These are phyloP conservation scores for Epinotia brunnichana DNA, from an alignment of 2,888 invertebrate species.

Conservation along the genomic window DNA sequence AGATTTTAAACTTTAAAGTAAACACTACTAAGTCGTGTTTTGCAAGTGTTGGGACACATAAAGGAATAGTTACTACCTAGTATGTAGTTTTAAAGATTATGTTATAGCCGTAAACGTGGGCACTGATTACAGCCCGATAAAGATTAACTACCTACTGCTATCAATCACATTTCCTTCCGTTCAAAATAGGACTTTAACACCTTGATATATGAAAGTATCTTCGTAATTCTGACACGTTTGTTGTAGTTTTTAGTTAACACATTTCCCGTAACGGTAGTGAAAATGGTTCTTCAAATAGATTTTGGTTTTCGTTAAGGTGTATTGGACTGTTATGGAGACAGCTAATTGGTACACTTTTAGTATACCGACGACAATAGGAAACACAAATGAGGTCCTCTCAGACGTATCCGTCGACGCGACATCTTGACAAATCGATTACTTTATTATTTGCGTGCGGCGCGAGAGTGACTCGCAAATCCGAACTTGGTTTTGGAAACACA, in stretches of 20 bases:
- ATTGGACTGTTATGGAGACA: conserved; percentile 19
- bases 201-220: not conserved
- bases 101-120: conserved; percentile 30
- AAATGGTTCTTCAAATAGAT: conserved; percentile 33
- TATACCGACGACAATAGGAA: not conserved
- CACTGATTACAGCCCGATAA: conserved; percentile 41
- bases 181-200: conserved; percentile 1
- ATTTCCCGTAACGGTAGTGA: conserved; percentile 26
- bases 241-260: conserved; percentile 19
- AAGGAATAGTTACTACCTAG: not conserved
- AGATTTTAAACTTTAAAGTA: not conserved
- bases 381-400: too few species aligned
- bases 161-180: not conserved
- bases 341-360: conserved; percentile 17
- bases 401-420: too few species aligned
- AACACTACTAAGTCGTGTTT: not conserved
- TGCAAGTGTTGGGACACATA: not conserved
- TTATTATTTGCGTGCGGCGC: too few species aligned
- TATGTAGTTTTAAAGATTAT: conserved; percentile 26
- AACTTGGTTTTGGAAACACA: too few species aligned
- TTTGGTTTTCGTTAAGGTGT: conserved; percentile 30
- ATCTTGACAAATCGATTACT: too few species aligned
- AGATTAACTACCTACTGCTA: conserved; percentile 11
- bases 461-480: too few species aligned
- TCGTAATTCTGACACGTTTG: not conserved